Percentiles rank a stretch among this genome's conserved stretches.
phyloP scores from a whole-genome alignment of 2,797 vertebrate species.

The Lepus townsendii region DNA sequence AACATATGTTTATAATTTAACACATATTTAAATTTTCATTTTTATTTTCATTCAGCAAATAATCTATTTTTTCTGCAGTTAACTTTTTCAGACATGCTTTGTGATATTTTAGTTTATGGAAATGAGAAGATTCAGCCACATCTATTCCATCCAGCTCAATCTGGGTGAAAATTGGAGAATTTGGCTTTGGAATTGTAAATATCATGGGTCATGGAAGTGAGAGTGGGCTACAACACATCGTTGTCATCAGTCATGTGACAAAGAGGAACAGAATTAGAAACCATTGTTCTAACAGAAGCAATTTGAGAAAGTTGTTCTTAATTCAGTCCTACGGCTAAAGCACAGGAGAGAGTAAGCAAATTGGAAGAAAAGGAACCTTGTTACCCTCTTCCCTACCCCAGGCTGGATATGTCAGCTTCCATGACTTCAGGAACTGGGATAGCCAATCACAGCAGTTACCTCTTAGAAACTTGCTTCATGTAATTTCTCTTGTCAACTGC shows the following conservation, averaged over 20 bases:
- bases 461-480: constrained; percentile 31
- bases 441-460: neutral
- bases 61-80: neutral
- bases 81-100: neutral
- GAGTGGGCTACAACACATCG: neutral
- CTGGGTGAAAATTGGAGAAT: neutral
- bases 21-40: neutral
- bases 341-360: neutral
- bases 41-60: neutral
- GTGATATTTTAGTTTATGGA: neutral
- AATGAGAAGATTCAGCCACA: neutral
- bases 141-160: neutral
- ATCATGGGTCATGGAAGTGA: neutral
- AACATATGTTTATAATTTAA: neutral
- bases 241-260: neutral
- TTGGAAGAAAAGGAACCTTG: neutral
- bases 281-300: no score
- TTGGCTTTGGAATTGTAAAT: neutral
- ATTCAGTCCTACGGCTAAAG: neutral
- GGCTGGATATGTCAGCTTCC: neutral
- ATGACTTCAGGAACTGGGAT: neutral
- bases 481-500: constrained; percentile 62
- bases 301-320: neutral
- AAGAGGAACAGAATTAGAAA: neutral
- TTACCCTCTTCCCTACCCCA: neutral